A percentile compares a stretch with the other conserved stretches of the same genome.
These are phyloP conservation scores for Galerucella pusilla DNA, from an alignment of 2,888 invertebrate genomes.

Conservation along the genomic window DNA sequence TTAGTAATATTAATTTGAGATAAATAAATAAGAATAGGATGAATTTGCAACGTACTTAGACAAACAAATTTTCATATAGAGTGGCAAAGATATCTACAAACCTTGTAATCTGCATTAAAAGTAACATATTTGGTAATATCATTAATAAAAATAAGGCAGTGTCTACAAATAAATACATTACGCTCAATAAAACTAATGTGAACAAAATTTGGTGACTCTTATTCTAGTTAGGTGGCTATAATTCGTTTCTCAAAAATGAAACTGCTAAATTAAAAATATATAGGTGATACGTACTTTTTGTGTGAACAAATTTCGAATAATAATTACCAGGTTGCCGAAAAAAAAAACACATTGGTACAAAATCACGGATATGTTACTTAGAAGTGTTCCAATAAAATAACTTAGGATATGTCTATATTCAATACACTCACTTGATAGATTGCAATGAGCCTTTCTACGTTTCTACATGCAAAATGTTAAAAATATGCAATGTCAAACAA, in stretches of 20 bases:
- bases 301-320: not conserved
- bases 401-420: not conserved
- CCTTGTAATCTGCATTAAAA: too few species aligned
- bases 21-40: not conserved
- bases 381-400: not conserved
- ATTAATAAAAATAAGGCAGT: slow-evolving; percentile 14
- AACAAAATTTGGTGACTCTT: slow-evolving; percentile 5
- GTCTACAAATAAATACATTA: slow-evolving; percentile 9
- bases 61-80: not conserved
- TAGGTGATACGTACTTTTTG: not conserved
- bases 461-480: too few species aligned
- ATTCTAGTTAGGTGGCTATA: not conserved
- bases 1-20: too few species aligned
- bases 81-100: not conserved
- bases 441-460: too few species aligned
- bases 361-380: not conserved
- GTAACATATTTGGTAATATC: slow-evolving; percentile 13
- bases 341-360: slow-evolving; percentile 3
- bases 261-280: not conserved
- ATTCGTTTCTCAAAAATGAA: not conserved
- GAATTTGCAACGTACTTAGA: not conserved
- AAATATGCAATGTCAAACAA: too few species aligned
- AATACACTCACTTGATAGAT: too few species aligned
- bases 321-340: not conserved
- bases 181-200: not conserved